phyloP scores from a whole-genome alignment of 2,113 vertebrate species.

The Varanus salvator region DNA sequence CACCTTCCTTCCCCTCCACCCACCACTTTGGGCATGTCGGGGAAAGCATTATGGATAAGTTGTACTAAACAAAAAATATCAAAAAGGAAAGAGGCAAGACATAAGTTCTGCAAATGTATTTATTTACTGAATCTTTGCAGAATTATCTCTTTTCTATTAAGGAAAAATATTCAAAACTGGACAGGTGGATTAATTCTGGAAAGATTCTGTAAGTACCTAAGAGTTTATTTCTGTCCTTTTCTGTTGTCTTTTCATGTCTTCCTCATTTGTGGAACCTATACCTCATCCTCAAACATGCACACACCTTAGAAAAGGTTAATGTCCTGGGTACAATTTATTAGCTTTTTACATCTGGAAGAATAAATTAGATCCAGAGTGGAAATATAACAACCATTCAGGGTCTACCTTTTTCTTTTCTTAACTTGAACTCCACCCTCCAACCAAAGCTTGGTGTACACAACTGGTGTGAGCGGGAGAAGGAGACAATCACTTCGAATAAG shows the following conservation, averaged over 20 bases:
- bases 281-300: neutral
- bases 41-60: neutral
- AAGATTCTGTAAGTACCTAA: neutral
- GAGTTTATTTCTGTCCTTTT: neutral
- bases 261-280: neutral
- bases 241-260: neutral
- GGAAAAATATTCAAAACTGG: neutral
- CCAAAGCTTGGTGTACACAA: no score
- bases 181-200: neutral
- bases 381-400: no score
- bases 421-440: no score
- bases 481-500: no score
- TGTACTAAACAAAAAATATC: neutral
- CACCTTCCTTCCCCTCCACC: no score
- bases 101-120: no score
- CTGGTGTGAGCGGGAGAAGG: no score
- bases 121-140: neutral
- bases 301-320: neutral
- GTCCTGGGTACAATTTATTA: neutral
- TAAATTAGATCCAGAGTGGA: no score
- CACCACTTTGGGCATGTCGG: neutral
- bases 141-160: neutral
- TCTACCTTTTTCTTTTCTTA: no score
- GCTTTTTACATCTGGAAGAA: neutral
- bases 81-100: neutral